phyloP scores from a whole-genome alignment of 1,140 invertebrate genomes.

The Muscidifurax raptorellus region DNA sequence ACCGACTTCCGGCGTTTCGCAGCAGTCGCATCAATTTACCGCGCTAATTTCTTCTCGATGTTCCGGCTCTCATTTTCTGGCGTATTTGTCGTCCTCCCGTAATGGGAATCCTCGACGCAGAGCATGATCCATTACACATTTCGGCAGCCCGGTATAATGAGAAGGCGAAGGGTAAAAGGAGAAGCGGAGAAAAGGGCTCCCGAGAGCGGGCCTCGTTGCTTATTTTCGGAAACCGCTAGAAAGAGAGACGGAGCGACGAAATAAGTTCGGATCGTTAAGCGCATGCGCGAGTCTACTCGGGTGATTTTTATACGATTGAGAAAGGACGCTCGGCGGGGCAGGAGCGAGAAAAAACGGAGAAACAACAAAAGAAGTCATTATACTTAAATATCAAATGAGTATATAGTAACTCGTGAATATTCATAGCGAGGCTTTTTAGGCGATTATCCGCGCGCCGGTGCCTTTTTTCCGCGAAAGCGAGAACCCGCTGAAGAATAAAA shows the following conservation, averaged over 20 bases:
- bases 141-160: constrained; percentile 57
- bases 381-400: not conserved
- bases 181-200: not conserved
- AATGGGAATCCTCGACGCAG: no score
- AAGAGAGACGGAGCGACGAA: not conserved
- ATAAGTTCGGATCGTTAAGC: no score
- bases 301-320: no score
- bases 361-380: not conserved
- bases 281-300: no score
- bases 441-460: not conserved
- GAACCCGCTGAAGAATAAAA: not conserved
- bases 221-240: no score
- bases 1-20: not conserved
- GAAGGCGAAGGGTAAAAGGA: constrained; percentile 49
- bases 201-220: not conserved
- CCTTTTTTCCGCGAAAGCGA: not conserved
- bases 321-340: no score
- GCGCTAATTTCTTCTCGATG: not conserved
- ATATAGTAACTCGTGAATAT: not conserved
- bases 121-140: constrained; percentile 55
- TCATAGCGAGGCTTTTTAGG: not conserved
- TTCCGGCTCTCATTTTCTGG: not conserved
- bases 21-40: no score
- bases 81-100: not conserved
- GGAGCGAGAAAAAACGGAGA: no score